phyloP scores from a whole-genome alignment of 2,888 invertebrate genomes.

The Serripes groenlandicus region DNA sequence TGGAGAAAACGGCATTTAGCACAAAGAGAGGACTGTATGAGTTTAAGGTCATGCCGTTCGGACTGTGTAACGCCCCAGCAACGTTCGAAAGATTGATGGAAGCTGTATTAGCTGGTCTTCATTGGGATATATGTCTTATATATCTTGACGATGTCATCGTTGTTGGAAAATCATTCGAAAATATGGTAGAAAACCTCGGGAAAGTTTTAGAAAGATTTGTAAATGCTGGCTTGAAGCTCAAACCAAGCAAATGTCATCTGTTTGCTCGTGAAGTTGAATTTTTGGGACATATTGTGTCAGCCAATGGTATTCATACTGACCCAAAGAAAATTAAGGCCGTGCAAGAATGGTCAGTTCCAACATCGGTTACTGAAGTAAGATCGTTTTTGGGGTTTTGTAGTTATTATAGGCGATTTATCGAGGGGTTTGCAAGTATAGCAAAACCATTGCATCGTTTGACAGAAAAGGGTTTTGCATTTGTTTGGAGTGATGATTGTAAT shows the following conservation, averaged over 20 bases:
- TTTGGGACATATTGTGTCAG: slow-evolving; percentile 41
- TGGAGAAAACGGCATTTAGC: slow-evolving; percentile 65
- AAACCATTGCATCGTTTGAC: slow-evolving; percentile 41
- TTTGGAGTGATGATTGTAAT: slow-evolving; percentile 42
- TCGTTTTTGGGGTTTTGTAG: slow-evolving; percentile 34
- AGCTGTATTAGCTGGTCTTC: too few relatives aligned
- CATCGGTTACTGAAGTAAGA: slow-evolving; percentile 30
- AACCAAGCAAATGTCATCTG: too few relatives aligned
- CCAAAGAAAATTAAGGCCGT: slow-evolving; percentile 36
- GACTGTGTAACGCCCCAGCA: too few relatives aligned
- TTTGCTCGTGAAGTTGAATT: slow-evolving; percentile 1
- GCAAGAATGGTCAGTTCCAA: slow-evolving; percentile 38
- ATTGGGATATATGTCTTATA: too few relatives aligned
- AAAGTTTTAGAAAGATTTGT: too few relatives aligned
- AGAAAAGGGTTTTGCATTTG: slow-evolving; percentile 25
- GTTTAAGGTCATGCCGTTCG: slow-evolving; percentile 47
- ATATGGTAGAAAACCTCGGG: too few relatives aligned
- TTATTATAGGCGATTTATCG: slow-evolving; percentile 46
- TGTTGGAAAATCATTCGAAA: too few relatives aligned
- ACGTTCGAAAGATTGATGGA: too few relatives aligned
- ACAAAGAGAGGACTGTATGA: slow-evolving; percentile 50
- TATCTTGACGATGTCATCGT: too few relatives aligned
- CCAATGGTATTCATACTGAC: slow-evolving; percentile 39
- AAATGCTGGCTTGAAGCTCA: too few relatives aligned
- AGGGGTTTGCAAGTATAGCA: slow-evolving; percentile 39